Evolutionary conservation across 2,888 invertebrate species (phyloP).

Genomic region (Ceramica pisi): DNA sequence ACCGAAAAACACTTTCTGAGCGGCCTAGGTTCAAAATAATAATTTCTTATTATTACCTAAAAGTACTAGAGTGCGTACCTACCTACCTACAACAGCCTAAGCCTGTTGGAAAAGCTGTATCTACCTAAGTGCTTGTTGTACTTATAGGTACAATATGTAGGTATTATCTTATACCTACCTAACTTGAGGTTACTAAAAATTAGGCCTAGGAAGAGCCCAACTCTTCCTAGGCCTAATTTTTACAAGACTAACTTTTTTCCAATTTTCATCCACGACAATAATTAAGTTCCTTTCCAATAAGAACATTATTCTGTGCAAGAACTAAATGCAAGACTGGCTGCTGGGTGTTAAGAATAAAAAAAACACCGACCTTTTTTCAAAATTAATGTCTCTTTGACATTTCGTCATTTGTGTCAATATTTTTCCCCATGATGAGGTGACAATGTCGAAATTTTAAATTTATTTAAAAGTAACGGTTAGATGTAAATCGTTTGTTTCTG

Average conservation of each 20-base stretch:
- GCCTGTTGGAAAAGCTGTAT: too few relatives aligned
- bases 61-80: too few relatives aligned
- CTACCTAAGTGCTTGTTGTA: too few relatives aligned
- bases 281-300: conserved; percentile 5
- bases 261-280: not conserved
- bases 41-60: too few relatives aligned
- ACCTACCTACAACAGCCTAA: too few relatives aligned
- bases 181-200: too few relatives aligned
- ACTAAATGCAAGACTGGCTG: conserved; percentile 27
- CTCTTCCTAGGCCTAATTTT: not conserved
- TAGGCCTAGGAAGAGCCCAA: too few relatives aligned
- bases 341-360: not conserved
- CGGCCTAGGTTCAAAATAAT: too few relatives aligned
- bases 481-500: conserved; percentile 28
- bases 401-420: conserved; percentile 29
- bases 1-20: too few relatives aligned
- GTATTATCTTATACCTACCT: not conserved
- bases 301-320: conserved; percentile 5
- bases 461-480: conserved; percentile 20
- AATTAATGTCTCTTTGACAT: conserved; percentile 17
- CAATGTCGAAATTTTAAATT: conserved; percentile 35
- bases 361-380: conserved; percentile 1
- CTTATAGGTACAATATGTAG: not conserved
- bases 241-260: not conserved
- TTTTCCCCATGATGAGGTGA: conserved; percentile 41